Base-by-base conservation (phyloP, 2,113 vertebrate species). In the Tragelaphus buxtoni region DNA sequence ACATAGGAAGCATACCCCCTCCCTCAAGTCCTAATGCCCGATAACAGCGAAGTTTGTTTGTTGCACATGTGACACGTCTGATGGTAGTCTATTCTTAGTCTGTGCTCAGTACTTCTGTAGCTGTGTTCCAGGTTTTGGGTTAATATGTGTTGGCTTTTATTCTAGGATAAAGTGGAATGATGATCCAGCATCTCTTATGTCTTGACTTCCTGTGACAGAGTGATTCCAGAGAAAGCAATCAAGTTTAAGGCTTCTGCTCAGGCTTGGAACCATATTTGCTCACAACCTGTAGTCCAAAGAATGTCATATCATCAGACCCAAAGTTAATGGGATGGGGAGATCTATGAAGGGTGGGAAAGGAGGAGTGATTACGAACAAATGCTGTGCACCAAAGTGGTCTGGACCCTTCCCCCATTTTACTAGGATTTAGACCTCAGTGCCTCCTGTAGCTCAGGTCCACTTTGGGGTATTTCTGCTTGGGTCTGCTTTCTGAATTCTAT, bases 271-370 rank as follows among this genome's bases (percentile, higher is more conserved):
- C 4, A 0, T 22, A 45, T 20, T 42, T 63, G 6, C 16, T 42
- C 39, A 26, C 1, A 32, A 12, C 35, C 7, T 13, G 0, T 12
- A 39, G 65, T 39, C 89, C 10, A 30, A 51, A 61, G 30, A n/a
- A 5, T 7, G 81, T 80, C 24, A 9, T 32, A 6, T 3, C 5
- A 3, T 35, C 22, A 35, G 65, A 11, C 9, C 14, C 4, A 56
- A 49, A 55, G 24, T 28, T 9, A 47, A 20, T 1, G 16, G 35
- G 35, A 14, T 4, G 11, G 42, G 26, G 35, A 35, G 17, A 8
- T 0, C 7, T 9, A 4, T 11, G 35, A 22, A n/a, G n/a, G 13
- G 2, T 0, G 2, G 10, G 9, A 7, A 30, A 6, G 45, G 18
- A 9, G 0, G 55, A 12, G 17, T 28, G 39, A 51, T 20, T 39